Evolutionary conservation across 2,888 invertebrate species (phyloP).

Genomic region (Heliconius aoede): DNA sequence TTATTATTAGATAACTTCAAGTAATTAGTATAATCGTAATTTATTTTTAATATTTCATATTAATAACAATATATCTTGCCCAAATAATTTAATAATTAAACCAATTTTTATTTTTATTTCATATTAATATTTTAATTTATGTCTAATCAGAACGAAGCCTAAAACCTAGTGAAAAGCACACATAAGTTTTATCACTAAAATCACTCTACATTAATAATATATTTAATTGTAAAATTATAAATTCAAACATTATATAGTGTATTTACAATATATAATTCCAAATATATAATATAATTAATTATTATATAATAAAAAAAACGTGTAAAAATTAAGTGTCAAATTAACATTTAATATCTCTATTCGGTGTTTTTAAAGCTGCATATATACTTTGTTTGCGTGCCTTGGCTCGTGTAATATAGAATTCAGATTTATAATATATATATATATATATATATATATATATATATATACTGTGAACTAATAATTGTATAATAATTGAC

Average conservation of each 20-base stretch:
- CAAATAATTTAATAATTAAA: too few species aligned
- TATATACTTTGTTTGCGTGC: constrained; percentile 61
- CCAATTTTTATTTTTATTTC: neutral
- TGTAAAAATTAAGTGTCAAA: constrained; percentile 37
- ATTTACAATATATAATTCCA: constrained; percentile 16
- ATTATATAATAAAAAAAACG: neutral
- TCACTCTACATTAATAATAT: neutral
- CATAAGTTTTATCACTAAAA: constrained; percentile 12
- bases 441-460: too few species aligned
- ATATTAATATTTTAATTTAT: neutral
- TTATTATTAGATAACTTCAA: neutral
- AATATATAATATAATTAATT: neutral
- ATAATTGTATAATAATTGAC: constrained; percentile 16
- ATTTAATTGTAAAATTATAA: constrained; percentile 12
- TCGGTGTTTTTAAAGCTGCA: constrained; percentile 25
- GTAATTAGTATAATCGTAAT: too few species aligned
- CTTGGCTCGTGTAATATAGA: constrained; percentile 52
- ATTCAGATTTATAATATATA: constrained; percentile 21
- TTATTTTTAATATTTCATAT: neutral
- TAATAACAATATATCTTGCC: neutral
- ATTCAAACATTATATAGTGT: neutral
- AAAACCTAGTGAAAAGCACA: constrained; percentile 9
- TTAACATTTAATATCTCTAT: constrained; percentile 26
- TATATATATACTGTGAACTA: neutral
- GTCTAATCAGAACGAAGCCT: neutral